Evolutionary conservation across 2,888 invertebrate genomes (phyloP).

Genomic region (Spialia ferax): DNA sequence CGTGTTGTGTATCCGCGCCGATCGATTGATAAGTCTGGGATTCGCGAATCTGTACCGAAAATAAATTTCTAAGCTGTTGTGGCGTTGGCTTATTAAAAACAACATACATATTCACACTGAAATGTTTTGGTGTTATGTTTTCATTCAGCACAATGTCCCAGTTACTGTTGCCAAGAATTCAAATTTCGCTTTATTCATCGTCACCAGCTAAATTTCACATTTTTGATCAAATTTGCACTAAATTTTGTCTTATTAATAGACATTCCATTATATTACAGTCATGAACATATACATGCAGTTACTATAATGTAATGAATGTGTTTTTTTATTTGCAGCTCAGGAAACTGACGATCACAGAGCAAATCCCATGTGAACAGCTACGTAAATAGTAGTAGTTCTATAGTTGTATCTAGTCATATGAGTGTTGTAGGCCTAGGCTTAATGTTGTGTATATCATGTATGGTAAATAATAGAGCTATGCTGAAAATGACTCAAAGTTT

Average conservation of each 20-base stretch:
- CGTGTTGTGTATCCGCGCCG: neutral
- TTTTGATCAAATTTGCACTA: neutral
- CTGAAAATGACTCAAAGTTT: slow-evolving; percentile 81
- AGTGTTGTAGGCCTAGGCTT: slow-evolving; percentile 55
- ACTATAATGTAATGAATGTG: slow-evolving; percentile 36
- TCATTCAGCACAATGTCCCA: slow-evolving; percentile 17
- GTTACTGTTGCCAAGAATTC: slow-evolving; percentile 23
- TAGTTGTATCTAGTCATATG: slow-evolving; percentile 52
- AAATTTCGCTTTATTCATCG: slow-evolving; percentile 30
- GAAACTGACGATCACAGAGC: slow-evolving; percentile 63
- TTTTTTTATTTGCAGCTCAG: slow-evolving; percentile 71
- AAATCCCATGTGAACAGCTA: slow-evolving; percentile 70
- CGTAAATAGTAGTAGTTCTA: slow-evolving; percentile 43
- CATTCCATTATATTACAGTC: neutral
- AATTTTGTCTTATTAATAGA: neutral
- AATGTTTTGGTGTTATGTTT: slow-evolving; percentile 12
- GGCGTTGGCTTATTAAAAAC: slow-evolving; percentile 13
- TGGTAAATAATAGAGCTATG: slow-evolving; percentile 71
- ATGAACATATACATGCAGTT: slow-evolving; percentile 34
- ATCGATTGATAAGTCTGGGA: neutral
- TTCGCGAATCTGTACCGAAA: neutral
- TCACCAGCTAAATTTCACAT: slow-evolving; percentile 28
- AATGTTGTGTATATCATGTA: slow-evolving; percentile 57
- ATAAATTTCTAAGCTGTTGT: slow-evolving; percentile 3
- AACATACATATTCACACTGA: neutral